Conservation (phyloP, 2,888 invertebrate species). For the Ypsolopha sequella region DNA sequence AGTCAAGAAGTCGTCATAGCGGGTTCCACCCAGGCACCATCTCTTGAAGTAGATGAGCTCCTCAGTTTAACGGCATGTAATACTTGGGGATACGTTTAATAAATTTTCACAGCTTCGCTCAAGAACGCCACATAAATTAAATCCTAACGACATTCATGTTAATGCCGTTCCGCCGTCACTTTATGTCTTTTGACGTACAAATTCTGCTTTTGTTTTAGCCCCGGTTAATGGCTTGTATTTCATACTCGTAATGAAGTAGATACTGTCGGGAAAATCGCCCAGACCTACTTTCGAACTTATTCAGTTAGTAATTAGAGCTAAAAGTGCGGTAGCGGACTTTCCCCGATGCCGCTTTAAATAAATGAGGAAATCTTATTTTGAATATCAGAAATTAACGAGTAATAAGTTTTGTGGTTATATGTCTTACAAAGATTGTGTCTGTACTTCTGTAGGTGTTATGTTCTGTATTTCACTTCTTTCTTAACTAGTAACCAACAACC, state of each 20-base stretch:
- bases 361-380: no score
- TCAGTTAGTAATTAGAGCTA: no score
- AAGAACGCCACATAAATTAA: slow-evolving; percentile 30
- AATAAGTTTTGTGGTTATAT: no score
- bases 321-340: no score
- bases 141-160: slow-evolving; percentile 31
- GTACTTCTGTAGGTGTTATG: no score
- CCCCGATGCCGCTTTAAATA: no score
- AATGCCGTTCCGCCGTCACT: slow-evolving; percentile 23
- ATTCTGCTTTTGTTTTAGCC: slow-evolving; percentile 23
- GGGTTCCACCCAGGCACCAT: no score
- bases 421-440: no score
- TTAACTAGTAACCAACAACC: no score
- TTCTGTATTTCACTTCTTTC: no score
- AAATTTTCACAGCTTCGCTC: slow-evolving; percentile 19
- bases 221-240: neutral
- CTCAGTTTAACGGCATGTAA: slow-evolving; percentile 30
- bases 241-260: slow-evolving; percentile 1
- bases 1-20: slow-evolving; percentile 14
- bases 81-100: slow-evolving; percentile 30
- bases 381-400: no score
- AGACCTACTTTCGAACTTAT: no score
- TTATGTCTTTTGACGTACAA: slow-evolving; percentile 22
- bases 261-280: neutral
- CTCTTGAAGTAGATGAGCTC: slow-evolving; percentile 14